A percentile compares a stretch with the other conserved stretches of the same genome.
Conservation (phyloP, 2,888 invertebrate species). For the Acanthosepion lycidas region DNA sequence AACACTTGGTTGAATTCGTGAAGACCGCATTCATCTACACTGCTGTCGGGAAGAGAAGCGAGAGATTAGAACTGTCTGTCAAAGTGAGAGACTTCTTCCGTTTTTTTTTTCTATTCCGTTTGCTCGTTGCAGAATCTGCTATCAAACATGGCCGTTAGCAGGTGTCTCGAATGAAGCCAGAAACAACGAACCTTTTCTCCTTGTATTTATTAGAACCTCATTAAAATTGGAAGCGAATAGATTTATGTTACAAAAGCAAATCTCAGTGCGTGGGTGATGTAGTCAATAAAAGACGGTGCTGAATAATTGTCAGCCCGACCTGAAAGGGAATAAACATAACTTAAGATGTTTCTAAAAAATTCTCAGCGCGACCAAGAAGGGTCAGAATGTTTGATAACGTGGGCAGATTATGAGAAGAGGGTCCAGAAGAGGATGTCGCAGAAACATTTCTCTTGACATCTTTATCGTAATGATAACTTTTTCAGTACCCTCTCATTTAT, state of each 20-base stretch:
- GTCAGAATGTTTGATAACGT: too few relatives aligned
- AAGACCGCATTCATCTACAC: neutral
- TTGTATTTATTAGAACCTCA: neutral
- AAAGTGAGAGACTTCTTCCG: neutral
- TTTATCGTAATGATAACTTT: too few relatives aligned
- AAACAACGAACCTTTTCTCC: neutral
- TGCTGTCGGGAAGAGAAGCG: neutral
- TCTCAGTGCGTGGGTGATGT: neutral
- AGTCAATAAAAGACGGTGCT: neutral
- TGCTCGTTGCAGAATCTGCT: neutral
- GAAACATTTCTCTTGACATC: too few relatives aligned
- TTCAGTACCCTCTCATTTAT: too few relatives aligned
- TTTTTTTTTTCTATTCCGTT: neutral
- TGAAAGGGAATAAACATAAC: too few relatives aligned
- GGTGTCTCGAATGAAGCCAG: neutral
- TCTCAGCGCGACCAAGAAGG: too few relatives aligned
- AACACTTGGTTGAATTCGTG: neutral
- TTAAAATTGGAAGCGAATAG: neutral
- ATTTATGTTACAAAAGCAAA: neutral
- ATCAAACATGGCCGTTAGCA: neutral
- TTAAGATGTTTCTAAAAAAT: too few relatives aligned
- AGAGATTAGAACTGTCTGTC: neutral
- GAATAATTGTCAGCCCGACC: neutral
- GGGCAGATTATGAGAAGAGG: too few relatives aligned
- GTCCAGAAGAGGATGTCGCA: too few relatives aligned